Evolutionary conservation across 2,113 vertebrate genomes (phyloP).

Genomic region (Neopipo cinnamomea): DNA sequence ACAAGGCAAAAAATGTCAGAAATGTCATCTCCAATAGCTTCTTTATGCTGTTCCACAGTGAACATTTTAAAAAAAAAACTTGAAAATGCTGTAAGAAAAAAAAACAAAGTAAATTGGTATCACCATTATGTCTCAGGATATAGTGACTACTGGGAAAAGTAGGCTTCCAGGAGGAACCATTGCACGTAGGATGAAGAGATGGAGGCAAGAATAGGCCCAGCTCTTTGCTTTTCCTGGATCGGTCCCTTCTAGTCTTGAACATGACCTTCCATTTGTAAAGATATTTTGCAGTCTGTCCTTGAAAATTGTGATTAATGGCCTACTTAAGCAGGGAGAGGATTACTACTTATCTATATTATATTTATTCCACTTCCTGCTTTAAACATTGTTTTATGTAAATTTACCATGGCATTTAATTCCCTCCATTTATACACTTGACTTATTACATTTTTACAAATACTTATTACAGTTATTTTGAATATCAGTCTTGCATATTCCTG

Average conservation of each 20-base stretch:
- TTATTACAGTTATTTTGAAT: constrained; percentile 8
- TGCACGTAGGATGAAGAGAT: background rate
- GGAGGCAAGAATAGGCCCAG: background rate
- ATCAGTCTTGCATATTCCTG: background rate
- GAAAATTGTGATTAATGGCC: constrained; percentile 12
- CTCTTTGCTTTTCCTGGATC: background rate
- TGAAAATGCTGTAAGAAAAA: background rate
- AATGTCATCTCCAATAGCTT: constrained; percentile 47
- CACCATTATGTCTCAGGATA: background rate
- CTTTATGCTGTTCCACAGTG: background rate
- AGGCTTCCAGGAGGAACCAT: background rate
- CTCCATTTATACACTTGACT: constrained; percentile 39
- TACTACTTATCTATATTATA: constrained; percentile 26
- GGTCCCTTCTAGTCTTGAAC: background rate
- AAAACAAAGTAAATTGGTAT: background rate
- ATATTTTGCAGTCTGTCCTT: background rate
- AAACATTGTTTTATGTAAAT: constrained; percentile 48
- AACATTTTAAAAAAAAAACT: background rate
- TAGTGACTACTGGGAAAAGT: background rate
- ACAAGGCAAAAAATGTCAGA: constrained; percentile 42
- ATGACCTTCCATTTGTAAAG: background rate
- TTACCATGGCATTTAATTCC: constrained; percentile 26
- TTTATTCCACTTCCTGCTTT: constrained; percentile 35
- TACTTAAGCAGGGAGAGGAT: constrained; percentile 9
- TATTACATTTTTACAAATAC: constrained; percentile 4